Evolutionary conservation across 2,113 vertebrate genomes (phyloP).

Genomic region (Orcinus orca): DNA sequence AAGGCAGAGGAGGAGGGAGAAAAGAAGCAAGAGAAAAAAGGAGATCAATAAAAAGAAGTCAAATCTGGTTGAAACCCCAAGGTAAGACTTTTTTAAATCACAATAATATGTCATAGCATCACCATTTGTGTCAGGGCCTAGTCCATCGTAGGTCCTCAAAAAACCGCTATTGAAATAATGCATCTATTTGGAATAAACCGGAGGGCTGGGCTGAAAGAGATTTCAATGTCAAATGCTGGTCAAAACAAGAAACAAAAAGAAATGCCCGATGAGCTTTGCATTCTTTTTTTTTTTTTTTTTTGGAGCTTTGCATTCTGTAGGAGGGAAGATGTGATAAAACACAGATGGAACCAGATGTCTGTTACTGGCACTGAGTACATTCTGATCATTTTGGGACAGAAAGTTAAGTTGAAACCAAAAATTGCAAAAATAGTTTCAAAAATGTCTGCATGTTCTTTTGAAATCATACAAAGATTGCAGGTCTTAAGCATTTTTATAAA

Average conservation of each 20-base stretch:
- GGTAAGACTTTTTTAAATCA: conserved; percentile 66
- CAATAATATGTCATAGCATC: not conserved
- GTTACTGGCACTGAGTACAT: not conserved
- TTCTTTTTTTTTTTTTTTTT: not conserved
- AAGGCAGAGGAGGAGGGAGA: conserved; percentile 43
- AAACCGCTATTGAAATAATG: not conserved
- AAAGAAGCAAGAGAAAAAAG: conserved; percentile 9
- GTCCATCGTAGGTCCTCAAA: not conserved
- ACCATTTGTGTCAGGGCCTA: not conserved
- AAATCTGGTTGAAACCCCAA: conserved; percentile 16
- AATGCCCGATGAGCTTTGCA: not conserved
- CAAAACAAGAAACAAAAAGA: not conserved
- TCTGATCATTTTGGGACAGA: conserved; percentile 28
- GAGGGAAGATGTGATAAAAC: not conserved
- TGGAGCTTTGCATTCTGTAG: not conserved
- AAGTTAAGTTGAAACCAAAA: conserved; percentile 31
- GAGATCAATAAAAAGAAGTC: conserved; percentile 51
- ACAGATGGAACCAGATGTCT: not conserved
- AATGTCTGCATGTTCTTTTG: not conserved
- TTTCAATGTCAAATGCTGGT: conserved; percentile 37
- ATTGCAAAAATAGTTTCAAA: conserved; percentile 19
- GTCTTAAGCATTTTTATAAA: not conserved
- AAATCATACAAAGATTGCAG: not conserved
- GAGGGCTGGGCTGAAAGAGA: not conserved
- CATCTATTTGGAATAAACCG: not conserved